Conservation (phyloP, 2,888 invertebrate genomes). For the Teinopalpus imperialis region DNA sequence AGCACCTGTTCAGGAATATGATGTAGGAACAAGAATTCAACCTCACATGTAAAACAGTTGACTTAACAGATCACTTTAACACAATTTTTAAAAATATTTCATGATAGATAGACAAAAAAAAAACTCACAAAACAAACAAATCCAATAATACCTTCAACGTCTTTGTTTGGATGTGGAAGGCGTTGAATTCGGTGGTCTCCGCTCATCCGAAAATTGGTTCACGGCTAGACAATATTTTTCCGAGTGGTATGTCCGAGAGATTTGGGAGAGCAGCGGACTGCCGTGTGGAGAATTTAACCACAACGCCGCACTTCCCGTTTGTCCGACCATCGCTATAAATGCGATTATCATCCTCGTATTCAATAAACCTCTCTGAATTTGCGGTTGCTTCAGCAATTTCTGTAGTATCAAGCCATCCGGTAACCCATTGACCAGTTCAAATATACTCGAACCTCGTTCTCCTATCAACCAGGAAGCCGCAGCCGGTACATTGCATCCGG, state of each 20-base stretch:
- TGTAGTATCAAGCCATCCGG: constrained; percentile 66
- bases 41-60: too few relatives aligned
- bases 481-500: constrained; percentile 69
- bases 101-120: neutral
- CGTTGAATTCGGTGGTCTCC: constrained; percentile 33
- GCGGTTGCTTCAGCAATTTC: constrained; percentile 65
- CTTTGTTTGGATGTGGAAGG: constrained; percentile 63
- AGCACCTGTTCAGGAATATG: too few relatives aligned
- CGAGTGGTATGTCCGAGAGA: constrained; percentile 72
- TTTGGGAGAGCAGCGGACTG: constrained; percentile 67
- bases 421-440: constrained; percentile 64
- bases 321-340: constrained; percentile 73
- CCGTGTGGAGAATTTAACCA: constrained; percentile 76
- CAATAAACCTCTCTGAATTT: constrained; percentile 67
- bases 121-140: constrained; percentile 19
- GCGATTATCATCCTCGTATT: constrained; percentile 73
- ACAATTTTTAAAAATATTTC: too few relatives aligned
- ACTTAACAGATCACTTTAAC: too few relatives aligned
- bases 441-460: constrained; percentile 68
- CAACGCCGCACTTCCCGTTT: constrained; percentile 64
- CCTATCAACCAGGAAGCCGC: constrained; percentile 71
- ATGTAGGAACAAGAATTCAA: too few relatives aligned
- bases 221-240: constrained; percentile 75
- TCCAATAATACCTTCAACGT: constrained; percentile 33
- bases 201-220: constrained; percentile 68